These are phyloP conservation scores for Odontamblyopus rebecca DNA, from an alignment of 2,797 vertebrate species.

Conservation along the genomic window DNA sequence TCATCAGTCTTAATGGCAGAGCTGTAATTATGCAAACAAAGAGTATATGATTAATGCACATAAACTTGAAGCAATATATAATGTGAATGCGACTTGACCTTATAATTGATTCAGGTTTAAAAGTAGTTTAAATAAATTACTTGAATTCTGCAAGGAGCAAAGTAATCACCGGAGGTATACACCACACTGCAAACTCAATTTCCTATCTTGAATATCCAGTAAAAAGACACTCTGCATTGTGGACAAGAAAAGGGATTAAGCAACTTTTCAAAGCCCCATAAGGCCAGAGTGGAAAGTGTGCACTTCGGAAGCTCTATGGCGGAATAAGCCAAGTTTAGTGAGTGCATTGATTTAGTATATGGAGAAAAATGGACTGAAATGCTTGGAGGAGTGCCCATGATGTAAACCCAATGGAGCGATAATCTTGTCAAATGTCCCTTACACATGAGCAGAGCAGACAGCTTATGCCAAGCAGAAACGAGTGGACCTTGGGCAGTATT, in stretches of 20 bases:
- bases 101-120: too few species aligned
- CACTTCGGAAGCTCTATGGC: background rate
- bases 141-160: too few species aligned
- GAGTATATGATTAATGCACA: background rate
- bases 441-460: slow-evolving; percentile 9
- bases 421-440: slow-evolving; percentile 15
- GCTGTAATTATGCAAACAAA: background rate
- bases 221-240: too few species aligned
- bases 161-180: too few species aligned
- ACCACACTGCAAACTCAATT: too few species aligned
- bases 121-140: too few species aligned
- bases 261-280: background rate
- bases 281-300: background rate
- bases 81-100: too few species aligned
- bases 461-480: slow-evolving; percentile 8
- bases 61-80: too few species aligned
- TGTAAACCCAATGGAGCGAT: slow-evolving; percentile 18
- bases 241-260: too few species aligned
- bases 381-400: slow-evolving; percentile 12
- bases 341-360: slow-evolving; percentile 9
- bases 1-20: background rate
- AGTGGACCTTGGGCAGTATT: slow-evolving; percentile 10
- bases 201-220: too few species aligned
- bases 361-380: slow-evolving; percentile 9
- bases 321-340: slow-evolving; percentile 4